Base-by-base conservation (phyloP, 2,888 invertebrate genomes). In the Cecidostiba fungosa region DNA sequence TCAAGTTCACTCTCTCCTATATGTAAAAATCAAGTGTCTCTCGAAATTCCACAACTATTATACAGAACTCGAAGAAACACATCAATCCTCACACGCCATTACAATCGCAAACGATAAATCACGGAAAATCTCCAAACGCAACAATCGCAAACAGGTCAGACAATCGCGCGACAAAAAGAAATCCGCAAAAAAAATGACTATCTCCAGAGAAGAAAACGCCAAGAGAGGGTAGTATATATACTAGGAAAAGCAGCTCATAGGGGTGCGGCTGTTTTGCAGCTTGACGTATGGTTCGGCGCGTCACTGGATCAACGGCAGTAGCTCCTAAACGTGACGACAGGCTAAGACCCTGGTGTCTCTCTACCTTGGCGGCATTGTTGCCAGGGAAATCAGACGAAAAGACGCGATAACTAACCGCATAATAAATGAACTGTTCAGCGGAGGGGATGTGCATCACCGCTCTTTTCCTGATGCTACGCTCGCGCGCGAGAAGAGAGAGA, bases 351-450 rank as follows among this genome's bases (percentile, higher is more conserved):
- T 2, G 89, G 89, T 90, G 89, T 88, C 87, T 90, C 14, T 12
- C 90, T 89, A 88, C 90, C 90, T 88, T 89, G 91, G 90, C 89
- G 91, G 92, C 92, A 93, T 93, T 93, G 93, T 93, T 93, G 93
- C 91, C 93, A 93, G 92, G 93, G 93, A 93, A 93, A 93, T 93
- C 93, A 93, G 92, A 93, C 93, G 93, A 93, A 93, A 93, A 92
- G 92, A 86, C 91, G 92, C 93, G 93, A 93, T 93, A 93, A 93
- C 93, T 92, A 93, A 93, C 92, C 92, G 92, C 92, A 93, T 93
- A 93, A 93, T 93, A 93, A 93, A 93, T 93, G 93, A 93, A 93
- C 92, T 92, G 92, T 93, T 92, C 91, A 91, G 89, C 88, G 84
- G 77, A 69, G 54, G 72, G 74, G 89, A 89, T 89, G 93, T 94